These are phyloP conservation scores for Bufo bufo DNA, from an alignment of 2,113 vertebrate genomes.

Conservation along the genomic window DNA sequence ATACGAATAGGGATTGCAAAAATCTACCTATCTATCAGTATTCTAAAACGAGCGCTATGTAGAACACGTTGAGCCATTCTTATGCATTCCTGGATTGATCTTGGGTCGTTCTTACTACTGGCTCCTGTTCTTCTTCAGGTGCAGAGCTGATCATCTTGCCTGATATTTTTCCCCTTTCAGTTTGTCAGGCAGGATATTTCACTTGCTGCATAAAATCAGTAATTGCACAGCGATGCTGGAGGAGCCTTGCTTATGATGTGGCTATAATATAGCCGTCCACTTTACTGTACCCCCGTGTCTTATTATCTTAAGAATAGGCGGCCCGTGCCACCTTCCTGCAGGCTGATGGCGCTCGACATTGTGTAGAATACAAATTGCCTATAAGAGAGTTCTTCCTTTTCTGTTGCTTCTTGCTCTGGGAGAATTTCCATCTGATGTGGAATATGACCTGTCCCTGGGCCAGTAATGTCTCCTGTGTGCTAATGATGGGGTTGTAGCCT, in stretches of 20 bases:
- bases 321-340: background rate
- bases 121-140: no score
- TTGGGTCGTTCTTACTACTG: no score
- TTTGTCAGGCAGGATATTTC: background rate
- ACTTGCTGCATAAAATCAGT: background rate
- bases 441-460: background rate
- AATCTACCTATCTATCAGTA: no score
- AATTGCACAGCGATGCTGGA: background rate
- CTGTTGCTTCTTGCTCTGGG: background rate
- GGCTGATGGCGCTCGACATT: background rate
- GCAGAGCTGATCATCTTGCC: background rate
- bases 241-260: background rate
- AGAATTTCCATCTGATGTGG: background rate
- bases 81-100: no score
- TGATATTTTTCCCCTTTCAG: background rate
- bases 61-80: no score
- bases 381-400: background rate
- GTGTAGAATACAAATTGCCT: background rate
- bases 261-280: background rate
- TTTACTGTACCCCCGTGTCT: background rate
- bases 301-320: background rate
- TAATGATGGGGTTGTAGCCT: slow-evolving; percentile 1
- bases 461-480: background rate
- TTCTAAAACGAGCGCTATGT: no score
- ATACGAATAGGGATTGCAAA: no score